phyloP scores from a whole-genome alignment of 2,888 invertebrate genomes.

The Caenorhabditis afra region DNA sequence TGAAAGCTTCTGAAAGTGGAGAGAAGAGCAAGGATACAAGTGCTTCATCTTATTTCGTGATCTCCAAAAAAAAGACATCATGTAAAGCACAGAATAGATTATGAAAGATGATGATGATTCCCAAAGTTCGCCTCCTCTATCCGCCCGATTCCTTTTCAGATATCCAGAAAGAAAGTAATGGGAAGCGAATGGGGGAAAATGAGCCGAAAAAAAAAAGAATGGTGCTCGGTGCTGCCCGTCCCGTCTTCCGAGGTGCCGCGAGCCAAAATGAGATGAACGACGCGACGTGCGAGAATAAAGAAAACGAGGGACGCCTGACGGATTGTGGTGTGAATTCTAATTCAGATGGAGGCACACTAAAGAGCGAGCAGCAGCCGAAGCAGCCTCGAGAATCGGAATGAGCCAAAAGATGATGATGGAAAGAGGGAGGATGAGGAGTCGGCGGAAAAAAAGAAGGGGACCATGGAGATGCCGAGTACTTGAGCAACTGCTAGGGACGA shows the following conservation, averaged over 20 bases:
- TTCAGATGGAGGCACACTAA: neutral
- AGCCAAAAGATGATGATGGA: neutral
- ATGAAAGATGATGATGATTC: neutral
- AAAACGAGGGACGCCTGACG: conserved; percentile 11
- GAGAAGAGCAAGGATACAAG: neutral
- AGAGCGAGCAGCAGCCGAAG: neutral
- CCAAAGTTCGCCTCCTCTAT: neutral
- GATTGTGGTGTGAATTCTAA: conserved; percentile 44
- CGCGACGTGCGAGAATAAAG: conserved; percentile 19
- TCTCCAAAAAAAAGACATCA: neutral
- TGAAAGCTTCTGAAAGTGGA: neutral
- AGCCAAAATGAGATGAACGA: neutral
- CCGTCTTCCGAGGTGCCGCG: neutral
- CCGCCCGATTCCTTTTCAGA: neutral
- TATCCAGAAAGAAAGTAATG: neutral
- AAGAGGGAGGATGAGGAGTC: neutral
- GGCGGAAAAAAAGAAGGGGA: conserved; percentile 3
- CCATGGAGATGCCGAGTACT: conserved; percentile 49
- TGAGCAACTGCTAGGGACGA: conserved; percentile 13
- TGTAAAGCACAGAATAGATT: conserved; percentile 15
- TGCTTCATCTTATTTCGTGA: conserved; percentile 10
- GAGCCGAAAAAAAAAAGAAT: neutral
- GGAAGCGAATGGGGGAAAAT: neutral
- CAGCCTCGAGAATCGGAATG: conserved; percentile 2
- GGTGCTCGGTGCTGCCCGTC: neutral